A percentile compares a stretch with the other conserved stretches of the same genome.
phyloP scores from a whole-genome alignment of 1,140 invertebrate species.

The Cydia splendana region DNA sequence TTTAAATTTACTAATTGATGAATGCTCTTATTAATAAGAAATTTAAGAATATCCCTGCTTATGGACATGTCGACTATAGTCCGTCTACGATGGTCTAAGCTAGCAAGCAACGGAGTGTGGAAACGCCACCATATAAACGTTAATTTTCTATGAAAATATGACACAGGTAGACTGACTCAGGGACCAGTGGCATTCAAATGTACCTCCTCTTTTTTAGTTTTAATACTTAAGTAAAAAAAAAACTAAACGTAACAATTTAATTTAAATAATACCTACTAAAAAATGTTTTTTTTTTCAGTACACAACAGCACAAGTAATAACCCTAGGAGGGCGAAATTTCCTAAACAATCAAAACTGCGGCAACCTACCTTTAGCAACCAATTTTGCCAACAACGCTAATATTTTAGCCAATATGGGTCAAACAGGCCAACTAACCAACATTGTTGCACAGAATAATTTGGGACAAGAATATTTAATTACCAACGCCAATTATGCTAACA shows the following conservation, averaged over 20 bases:
- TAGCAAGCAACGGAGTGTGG: too few relatives aligned
- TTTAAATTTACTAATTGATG: too few relatives aligned
- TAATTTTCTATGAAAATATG: too few relatives aligned
- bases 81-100: too few relatives aligned
- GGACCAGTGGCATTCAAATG: too few relatives aligned
- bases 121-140: too few relatives aligned
- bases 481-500: neutral
- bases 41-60: too few relatives aligned
- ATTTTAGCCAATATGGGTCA: neutral
- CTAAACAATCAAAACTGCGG: conserved; percentile 4
- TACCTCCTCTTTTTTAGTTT: too few relatives aligned
- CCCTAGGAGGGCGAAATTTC: neutral
- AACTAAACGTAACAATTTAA: neutral
- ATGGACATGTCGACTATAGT: too few relatives aligned
- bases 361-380: neutral
- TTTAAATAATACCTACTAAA: neutral
- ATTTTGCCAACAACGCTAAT: neutral
- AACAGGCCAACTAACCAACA: conserved; percentile 5
- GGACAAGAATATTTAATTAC: conserved; percentile 1
- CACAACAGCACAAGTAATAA: conserved; percentile 1
- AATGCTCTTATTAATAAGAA: too few relatives aligned
- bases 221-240: too few relatives aligned
- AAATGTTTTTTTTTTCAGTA: conserved; percentile 22
- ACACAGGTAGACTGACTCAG: too few relatives aligned
- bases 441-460: neutral